Evolutionary conservation across 2,888 invertebrate genomes (phyloP).

Genomic region (Julus scandinavius): DNA sequence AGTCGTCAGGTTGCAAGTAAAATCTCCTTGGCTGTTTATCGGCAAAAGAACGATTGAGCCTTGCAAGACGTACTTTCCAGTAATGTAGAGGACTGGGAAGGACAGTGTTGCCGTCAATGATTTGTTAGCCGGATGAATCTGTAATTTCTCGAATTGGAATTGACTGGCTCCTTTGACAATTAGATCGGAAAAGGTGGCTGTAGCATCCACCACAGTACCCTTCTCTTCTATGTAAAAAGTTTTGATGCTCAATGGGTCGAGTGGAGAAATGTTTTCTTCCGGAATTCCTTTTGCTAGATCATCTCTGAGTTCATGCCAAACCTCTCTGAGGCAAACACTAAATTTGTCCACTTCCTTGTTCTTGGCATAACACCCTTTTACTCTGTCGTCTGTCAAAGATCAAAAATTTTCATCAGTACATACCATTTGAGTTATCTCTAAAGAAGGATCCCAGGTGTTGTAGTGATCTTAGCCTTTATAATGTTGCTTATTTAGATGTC

Average conservation of each 20-base stretch:
- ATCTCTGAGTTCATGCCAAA: background rate
- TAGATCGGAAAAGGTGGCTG: conserved; percentile 20
- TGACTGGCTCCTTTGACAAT: conserved; percentile 14
- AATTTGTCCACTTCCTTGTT: background rate
- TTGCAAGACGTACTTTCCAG: conserved; percentile 21
- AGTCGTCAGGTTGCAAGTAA: conserved; percentile 21
- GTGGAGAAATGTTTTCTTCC: conserved; percentile 10
- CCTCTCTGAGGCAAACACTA: background rate
- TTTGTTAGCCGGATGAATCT: background rate
- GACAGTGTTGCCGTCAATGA: background rate
- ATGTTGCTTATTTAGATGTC: too few relatives aligned
- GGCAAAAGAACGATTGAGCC: conserved; percentile 53
- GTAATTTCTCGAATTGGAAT: background rate
- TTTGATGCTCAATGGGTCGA: conserved; percentile 49
- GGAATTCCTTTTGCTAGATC: background rate
- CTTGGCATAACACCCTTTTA: background rate
- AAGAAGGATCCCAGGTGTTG: background rate
- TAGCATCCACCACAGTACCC: conserved; percentile 36
- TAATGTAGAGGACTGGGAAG: background rate
- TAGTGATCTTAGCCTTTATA: background rate
- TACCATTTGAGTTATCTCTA: background rate
- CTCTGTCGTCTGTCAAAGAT: background rate
- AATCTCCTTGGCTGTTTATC: conserved; percentile 48
- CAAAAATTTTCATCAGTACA: conserved; percentile 6
- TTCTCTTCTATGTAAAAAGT: background rate